These are phyloP conservation scores for Crotophaga sulcirostris DNA, from an alignment of 2,113 vertebrate genomes.

Conservation along the genomic window DNA sequence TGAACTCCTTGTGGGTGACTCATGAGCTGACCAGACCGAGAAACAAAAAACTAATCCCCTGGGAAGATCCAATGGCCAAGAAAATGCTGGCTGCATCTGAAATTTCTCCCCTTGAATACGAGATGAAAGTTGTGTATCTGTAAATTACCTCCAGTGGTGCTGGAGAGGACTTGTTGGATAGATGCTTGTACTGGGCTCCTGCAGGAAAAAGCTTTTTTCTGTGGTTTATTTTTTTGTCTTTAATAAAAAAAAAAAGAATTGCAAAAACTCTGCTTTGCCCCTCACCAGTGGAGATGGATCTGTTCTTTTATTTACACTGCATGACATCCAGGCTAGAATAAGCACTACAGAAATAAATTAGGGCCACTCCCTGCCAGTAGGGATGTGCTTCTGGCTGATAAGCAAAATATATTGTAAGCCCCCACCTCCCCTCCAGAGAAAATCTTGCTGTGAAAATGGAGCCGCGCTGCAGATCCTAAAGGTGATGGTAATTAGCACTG, in stretches of 20 bases:
- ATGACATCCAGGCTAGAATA: background rate
- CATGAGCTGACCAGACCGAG: background rate
- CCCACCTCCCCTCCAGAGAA: background rate
- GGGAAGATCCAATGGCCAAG: no score
- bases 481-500: background rate
- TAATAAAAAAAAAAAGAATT: background rate
- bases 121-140: background rate
- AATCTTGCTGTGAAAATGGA: background rate
- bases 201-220: background rate
- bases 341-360: conserved; percentile 16
- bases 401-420: background rate
- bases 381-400: background rate
- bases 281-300: background rate
- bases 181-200: background rate
- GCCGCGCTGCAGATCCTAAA: background rate
- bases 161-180: background rate
- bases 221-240: background rate
- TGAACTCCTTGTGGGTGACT: no score
- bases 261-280: background rate
- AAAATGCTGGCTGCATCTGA: no score
- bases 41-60: background rate
- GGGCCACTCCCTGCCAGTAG: background rate
- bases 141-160: background rate
- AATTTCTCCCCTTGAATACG: no score
- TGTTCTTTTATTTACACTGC: conserved; percentile 40